Evolutionary conservation across 2,113 vertebrate species (phyloP), one percentile per base, ranked within the genome.

Genomic region (Sakesphorus luctuosus): DNA sequence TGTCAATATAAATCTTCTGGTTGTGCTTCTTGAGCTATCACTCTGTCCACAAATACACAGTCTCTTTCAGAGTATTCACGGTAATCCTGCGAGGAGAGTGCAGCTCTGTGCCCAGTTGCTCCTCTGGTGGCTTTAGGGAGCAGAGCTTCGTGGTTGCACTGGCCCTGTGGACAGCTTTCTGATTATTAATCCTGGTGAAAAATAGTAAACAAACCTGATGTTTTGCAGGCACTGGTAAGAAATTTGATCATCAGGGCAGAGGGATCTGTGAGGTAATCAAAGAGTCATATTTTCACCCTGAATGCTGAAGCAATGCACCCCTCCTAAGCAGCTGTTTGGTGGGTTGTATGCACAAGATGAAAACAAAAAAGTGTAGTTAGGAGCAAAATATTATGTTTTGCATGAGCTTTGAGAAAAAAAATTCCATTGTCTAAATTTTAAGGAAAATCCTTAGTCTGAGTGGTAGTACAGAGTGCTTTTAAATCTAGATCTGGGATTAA

Each of bases 101-200:
- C 35, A 62, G 81, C 9, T 3, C 5, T 1, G 25, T 19, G 36
- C 61, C 20, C 2, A 0, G 25, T 3, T 0, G 0, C 6, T 11
- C 12, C 33, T 15, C 47, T 6, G 58, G 78, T 16, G 79, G 23
- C 28, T 80, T 36, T 24, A 23, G 36, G 31, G 38, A 5, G 2
- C 0, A 2, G 44, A 33, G 61, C 80, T n/a, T 18, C 0, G 1
- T 7, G 2, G 38, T 24, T 6, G 43, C 7, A 1, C 53, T 40
- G 35, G 38, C 43, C 25, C 18, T 5, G 1, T 2, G n/a, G 7
- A 4, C 1, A 1, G 31, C 56, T 35, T 31, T n/a, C 36, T 4
- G 29, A 4, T 40, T 0, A 6, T 33, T 68, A 1, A 1, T 59
- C 76, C 58, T 2, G 7, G 18, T 50, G 18, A 71, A 35, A 72